phyloP scores from a whole-genome alignment of 2,113 vertebrate genomes.

The Oncorhynchus kisutch region DNA sequence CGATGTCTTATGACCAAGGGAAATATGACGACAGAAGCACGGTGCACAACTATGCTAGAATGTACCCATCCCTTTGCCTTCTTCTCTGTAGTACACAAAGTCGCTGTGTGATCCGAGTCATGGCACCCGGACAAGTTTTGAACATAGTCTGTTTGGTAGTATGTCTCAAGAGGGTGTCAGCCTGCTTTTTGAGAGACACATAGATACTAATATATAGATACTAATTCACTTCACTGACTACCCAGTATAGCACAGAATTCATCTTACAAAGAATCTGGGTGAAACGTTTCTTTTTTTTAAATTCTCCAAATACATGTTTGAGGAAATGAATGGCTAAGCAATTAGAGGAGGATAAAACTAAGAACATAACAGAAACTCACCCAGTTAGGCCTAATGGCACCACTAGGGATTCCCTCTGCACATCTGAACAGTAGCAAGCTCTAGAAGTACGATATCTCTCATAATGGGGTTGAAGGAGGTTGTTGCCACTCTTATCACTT shows the following conservation, averaged over 20 bases:
- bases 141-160: not conserved
- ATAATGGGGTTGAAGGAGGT: not conserved
- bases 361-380: not conserved
- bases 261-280: not conserved
- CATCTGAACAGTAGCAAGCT: not conserved
- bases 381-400: not conserved
- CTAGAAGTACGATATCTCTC: not conserved
- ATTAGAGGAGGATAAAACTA: not conserved
- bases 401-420: not conserved
- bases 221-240: not conserved
- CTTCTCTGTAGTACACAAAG: too few species aligned
- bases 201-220: too few species aligned
- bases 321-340: not conserved
- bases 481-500: not conserved
- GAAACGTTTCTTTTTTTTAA: not conserved
- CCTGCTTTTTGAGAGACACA: not conserved
- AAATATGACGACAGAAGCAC: not conserved
- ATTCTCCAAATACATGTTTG: not conserved
- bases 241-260: not conserved
- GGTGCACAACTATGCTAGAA: not conserved
- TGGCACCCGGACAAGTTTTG: too few species aligned
- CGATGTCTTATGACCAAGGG: not conserved
- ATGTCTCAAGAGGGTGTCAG: not conserved
- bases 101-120: too few species aligned
- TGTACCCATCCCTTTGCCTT: too few species aligned